These are phyloP conservation scores for Harlomillsia oculata DNA, from an alignment of 1,140 invertebrate species.

Conservation along the genomic window DNA sequence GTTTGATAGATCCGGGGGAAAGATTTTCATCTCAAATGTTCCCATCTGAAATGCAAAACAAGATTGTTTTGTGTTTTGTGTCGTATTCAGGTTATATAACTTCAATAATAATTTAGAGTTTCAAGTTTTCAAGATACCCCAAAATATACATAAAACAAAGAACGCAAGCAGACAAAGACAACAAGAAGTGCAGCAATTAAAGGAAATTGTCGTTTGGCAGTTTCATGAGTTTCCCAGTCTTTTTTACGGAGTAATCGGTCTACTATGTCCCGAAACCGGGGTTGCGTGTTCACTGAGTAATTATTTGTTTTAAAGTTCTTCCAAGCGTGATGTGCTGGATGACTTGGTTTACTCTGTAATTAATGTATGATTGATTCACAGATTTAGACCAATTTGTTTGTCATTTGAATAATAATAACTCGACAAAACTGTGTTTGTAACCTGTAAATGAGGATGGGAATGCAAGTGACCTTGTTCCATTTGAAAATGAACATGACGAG, in stretches of 20 bases:
- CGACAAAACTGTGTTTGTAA: background rate
- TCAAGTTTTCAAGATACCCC: slow-evolving; percentile 15
- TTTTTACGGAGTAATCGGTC: background rate
- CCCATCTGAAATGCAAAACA: too few species aligned
- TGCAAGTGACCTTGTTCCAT: background rate
- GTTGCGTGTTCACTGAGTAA: too few species aligned
- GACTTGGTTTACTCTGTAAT: background rate
- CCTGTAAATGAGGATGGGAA: background rate
- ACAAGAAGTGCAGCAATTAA: slow-evolving; percentile 6
- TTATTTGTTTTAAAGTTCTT: too few species aligned
- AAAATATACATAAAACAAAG: slow-evolving; percentile 31
- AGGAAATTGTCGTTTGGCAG: slow-evolving; percentile 22
- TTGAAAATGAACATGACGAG: background rate
- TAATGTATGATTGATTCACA: background rate
- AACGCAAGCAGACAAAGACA: slow-evolving; percentile 14
- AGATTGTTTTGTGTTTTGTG: too few species aligned
- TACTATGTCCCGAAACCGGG: too few species aligned
- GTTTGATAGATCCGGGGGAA: slow-evolving; percentile 32
- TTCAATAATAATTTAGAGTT: background rate
- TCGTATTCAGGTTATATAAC: too few species aligned
- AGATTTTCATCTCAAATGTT: slow-evolving; percentile 22
- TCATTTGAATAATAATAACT: background rate
- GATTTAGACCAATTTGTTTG: background rate
- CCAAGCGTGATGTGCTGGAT: background rate
- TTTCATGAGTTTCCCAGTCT: slow-evolving; percentile 4